Conservation (phyloP, 2,888 invertebrate species). For the Epiperipatus broadwayi region DNA sequence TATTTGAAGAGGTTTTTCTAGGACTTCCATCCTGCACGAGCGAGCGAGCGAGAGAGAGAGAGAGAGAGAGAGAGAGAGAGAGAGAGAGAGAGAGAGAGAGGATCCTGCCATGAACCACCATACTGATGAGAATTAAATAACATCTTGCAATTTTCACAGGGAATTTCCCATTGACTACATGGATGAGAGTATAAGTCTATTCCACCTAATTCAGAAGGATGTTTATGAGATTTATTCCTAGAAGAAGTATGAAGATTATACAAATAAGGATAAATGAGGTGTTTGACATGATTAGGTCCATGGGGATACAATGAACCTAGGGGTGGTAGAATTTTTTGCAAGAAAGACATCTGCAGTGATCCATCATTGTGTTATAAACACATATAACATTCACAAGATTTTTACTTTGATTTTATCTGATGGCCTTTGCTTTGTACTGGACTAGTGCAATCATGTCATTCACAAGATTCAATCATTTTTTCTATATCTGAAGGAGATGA, state of each 20-base stretch:
- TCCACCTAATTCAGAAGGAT: constrained; percentile 19
- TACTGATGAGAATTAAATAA: constrained; percentile 20
- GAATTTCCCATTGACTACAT: constrained; percentile 27
- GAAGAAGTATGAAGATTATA: constrained; percentile 24
- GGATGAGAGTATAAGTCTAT: constrained; percentile 20
- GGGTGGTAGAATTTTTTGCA: constrained; percentile 22
- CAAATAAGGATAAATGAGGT: constrained; percentile 24
- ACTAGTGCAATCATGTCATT: constrained; percentile 11
- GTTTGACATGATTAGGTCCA: constrained; percentile 18
- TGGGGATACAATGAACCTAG: no score
- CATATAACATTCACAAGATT: constrained; percentile 23
- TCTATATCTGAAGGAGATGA: no score
- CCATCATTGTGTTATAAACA: constrained; percentile 26
- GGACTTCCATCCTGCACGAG: no score
- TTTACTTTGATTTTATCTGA: constrained; percentile 6
- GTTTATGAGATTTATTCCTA: constrained; percentile 18
- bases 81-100: no score
- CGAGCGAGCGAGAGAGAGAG: no score
- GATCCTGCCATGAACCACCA: no score
- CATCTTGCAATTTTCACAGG: constrained; percentile 20
- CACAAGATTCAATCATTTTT: no score
- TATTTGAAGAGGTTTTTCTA: no score
- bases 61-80: no score
- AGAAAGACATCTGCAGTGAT: constrained; percentile 24
- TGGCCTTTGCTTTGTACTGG: background rate